Percentiles rank a stretch among this genome's conserved stretches.
Conservation (phyloP, 2,113 vertebrate genomes). For the Corythornis vintsioides region DNA sequence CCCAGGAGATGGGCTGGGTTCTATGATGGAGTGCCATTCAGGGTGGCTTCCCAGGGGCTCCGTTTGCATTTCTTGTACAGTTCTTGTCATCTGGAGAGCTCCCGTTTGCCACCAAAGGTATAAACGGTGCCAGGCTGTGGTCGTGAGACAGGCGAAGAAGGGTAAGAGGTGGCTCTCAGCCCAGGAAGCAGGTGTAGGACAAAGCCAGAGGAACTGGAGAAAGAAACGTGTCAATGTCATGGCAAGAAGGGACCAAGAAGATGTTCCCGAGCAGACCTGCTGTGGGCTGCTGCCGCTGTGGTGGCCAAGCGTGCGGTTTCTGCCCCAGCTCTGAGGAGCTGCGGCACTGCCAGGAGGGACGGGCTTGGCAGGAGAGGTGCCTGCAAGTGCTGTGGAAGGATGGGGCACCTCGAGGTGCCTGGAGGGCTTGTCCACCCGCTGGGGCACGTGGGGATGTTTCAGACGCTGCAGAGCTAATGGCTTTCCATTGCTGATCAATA, state of each 20-base stretch:
- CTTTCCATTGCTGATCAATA: slow-evolving; percentile 39
- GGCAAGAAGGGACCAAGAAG: neutral
- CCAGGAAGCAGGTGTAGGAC: neutral
- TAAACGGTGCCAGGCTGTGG: accelerated
- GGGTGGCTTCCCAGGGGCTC: no score
- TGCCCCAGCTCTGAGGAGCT: accelerated
- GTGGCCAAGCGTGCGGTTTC: neutral
- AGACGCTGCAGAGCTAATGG: slow-evolving; percentile 18
- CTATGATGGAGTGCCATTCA: accelerated
- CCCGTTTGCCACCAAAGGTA: accelerated
- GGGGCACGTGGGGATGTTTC: neutral
- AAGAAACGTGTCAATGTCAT: neutral
- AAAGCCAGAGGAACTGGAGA: accelerated
- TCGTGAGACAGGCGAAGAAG: accelerated
- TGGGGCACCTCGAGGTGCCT: neutral
- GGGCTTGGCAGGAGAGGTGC: neutral
- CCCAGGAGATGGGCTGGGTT: no score
- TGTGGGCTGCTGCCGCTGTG: accelerated
- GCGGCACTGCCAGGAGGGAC: accelerated
- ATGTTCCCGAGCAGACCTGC: neutral
- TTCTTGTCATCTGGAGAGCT: neutral
- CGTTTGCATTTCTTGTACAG: accelerated
- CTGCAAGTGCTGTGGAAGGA: neutral
- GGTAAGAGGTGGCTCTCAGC: neutral
- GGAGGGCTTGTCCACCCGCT: accelerated